A percentile compares a stretch with the other conserved stretches of the same genome.
These are phyloP conservation scores for Centruroides sculpturatus DNA, from an alignment of 1,140 invertebrate genomes.

Conservation along the genomic window DNA sequence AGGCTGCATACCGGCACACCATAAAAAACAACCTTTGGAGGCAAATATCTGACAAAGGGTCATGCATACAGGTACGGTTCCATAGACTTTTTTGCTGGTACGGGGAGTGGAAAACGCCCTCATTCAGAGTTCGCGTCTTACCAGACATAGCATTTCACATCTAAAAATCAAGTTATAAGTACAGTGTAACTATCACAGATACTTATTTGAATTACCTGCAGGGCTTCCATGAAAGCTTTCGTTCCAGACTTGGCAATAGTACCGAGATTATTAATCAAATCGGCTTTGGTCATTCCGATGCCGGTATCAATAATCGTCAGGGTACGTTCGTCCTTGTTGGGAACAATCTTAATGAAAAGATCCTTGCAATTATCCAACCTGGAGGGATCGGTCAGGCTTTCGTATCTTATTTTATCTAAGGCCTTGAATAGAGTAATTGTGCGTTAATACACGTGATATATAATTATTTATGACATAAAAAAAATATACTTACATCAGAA, in stretches of 20 bases:
- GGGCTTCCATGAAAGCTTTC: slow-evolving; percentile 91
- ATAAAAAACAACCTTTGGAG: slow-evolving; percentile 37
- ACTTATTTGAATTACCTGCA: slow-evolving; percentile 61
- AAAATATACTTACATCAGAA: slow-evolving; percentile 44
- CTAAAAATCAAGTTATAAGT: slow-evolving; percentile 85
- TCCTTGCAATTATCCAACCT: slow-evolving; percentile 74
- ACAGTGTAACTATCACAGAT: slow-evolving; percentile 75
- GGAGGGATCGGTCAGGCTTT: slow-evolving; percentile 74
- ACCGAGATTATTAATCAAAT: slow-evolving; percentile 87
- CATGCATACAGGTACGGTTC: no score
- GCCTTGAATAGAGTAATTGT: slow-evolving; percentile 54
- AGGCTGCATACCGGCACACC: no score
- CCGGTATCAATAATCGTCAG: slow-evolving; percentile 85
- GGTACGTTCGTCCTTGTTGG: slow-evolving; percentile 76
- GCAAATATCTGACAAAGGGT: no score
- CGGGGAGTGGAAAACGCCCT: slow-evolving; percentile 82
- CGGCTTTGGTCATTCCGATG: slow-evolving; percentile 93
- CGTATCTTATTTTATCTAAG: slow-evolving; percentile 53
- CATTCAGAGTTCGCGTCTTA: slow-evolving; percentile 92
- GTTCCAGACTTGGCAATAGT: slow-evolving; percentile 93
- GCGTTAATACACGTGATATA: neutral
- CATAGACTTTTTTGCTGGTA: slow-evolving; percentile 58
- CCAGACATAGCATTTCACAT: slow-evolving; percentile 92
- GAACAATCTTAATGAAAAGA: slow-evolving; percentile 75
- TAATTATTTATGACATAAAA: slow-evolving; percentile 26